phyloP scores from a whole-genome alignment of 2,797 vertebrate genomes.

The Gila robusta region DNA sequence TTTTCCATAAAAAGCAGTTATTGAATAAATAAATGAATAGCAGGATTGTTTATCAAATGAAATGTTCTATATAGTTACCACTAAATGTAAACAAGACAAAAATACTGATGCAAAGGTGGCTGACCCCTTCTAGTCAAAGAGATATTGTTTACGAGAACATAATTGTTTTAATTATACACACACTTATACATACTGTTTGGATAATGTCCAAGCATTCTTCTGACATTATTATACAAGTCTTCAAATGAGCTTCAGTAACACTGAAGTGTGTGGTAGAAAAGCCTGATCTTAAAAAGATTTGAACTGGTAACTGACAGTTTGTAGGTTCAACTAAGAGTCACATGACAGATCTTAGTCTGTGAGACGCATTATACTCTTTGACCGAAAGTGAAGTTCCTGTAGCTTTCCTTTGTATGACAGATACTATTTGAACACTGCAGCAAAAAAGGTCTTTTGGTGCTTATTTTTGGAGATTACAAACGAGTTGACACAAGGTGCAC shows the following conservation, averaged over 20 bases:
- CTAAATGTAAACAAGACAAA: not conserved
- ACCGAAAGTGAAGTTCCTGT: not conserved
- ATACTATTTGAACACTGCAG: not conserved
- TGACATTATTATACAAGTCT: not conserved
- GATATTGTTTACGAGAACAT: not conserved
- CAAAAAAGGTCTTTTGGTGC: no score
- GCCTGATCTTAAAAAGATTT: not conserved
- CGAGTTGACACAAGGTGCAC: conserved; percentile 1
- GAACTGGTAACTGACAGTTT: not conserved
- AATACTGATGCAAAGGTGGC: not conserved
- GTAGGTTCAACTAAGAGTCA: not conserved
- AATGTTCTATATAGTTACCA: not conserved
- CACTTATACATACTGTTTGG: not conserved
- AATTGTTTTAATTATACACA: not conserved
- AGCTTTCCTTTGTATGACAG: not conserved
- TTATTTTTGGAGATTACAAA: not conserved
- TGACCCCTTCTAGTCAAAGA: not conserved
- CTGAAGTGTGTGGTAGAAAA: not conserved
- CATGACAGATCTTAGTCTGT: not conserved
- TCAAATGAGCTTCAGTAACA: not conserved
- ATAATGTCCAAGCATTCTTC: not conserved
- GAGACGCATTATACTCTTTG: not conserved
- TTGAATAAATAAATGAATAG: not conserved
- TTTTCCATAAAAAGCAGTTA: not conserved
- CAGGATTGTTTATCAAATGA: not conserved